Evolutionary conservation across 2,797 vertebrate species (phyloP), one percentile per base, ranked within the genome.

Genomic region (Ispidina lecontei): DNA sequence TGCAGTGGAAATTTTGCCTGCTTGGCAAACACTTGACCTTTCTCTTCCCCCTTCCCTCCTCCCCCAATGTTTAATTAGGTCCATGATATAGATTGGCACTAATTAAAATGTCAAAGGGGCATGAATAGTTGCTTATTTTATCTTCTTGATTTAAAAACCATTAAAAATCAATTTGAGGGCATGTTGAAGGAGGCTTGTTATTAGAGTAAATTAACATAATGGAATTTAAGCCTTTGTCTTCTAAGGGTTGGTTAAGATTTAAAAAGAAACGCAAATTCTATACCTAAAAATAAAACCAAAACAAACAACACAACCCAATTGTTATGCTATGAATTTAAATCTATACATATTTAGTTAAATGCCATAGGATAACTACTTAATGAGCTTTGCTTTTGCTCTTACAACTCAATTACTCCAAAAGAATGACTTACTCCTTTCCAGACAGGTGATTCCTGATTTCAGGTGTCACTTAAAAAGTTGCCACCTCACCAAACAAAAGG

Each of bases 111-210:
- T 95, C 91, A 87, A 18, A 95, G 93, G 89, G 92, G 64, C 85
- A 90, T 6, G 91, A 72, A 46, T 82, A 71, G 89, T 84, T 92
- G 94, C 81, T 91, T 94, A 92, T 95, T 94, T 95, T 95, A 94
- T 95, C 89, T 95, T 60, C 60, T 84, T 79, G 91, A 96, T 92
- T 95, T 95, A 94, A 91, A 95, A 95, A 41, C 46, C 60, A 77
- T 95, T 93, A 93, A 94, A 91, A 96, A 96, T 96, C 88, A 96
- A 95, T 96, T 96, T 92, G 84, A 93, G 91, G 93, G 81, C 86
- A 77, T 90, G 83, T 73, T 87, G 89, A 95, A 94, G 82, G 84
- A 91, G 76, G 44, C 76, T 88, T 86, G 83, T 93, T 93, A 89
- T 81, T 92, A 95, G 72, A 92, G 41, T 73, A 87, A 93, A 92